These are phyloP conservation scores for Gorsachius magnificus DNA, from an alignment of 2,797 vertebrate genomes.

Conservation along the genomic window DNA sequence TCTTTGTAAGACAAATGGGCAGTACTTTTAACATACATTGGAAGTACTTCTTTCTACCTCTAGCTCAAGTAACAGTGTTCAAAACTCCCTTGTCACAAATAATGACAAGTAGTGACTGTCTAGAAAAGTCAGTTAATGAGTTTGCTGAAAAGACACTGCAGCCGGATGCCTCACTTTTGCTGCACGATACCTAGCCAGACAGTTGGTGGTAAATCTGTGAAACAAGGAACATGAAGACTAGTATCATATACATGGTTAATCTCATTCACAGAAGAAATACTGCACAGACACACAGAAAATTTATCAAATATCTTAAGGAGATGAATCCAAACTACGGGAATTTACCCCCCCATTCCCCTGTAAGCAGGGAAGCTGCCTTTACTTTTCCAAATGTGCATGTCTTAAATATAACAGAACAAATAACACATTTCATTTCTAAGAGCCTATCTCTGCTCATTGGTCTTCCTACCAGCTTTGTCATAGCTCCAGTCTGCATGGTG, in stretches of 20 bases:
- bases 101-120: neutral
- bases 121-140: neutral
- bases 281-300: neutral
- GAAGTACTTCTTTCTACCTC: neutral
- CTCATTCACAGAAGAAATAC: neutral
- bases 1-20: neutral
- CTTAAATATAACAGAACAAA: neutral
- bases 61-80: neutral
- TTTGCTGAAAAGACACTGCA: neutral
- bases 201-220: neutral
- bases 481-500: neutral
- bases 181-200: neutral
- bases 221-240: neutral
- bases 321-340: neutral
- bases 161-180: neutral
- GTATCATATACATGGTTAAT: neutral
- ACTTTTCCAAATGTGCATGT: neutral
- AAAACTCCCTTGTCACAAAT: slow-evolving; percentile 9
- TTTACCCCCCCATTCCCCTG: neutral
- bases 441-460: neutral
- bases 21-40: neutral
- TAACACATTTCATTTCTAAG: neutral
- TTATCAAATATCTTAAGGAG: neutral
- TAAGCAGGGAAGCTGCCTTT: neutral
- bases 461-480: neutral